These are phyloP conservation scores for Axea sp. DNA, from an alignment of 2,888 invertebrate species.

Conservation along the genomic window DNA sequence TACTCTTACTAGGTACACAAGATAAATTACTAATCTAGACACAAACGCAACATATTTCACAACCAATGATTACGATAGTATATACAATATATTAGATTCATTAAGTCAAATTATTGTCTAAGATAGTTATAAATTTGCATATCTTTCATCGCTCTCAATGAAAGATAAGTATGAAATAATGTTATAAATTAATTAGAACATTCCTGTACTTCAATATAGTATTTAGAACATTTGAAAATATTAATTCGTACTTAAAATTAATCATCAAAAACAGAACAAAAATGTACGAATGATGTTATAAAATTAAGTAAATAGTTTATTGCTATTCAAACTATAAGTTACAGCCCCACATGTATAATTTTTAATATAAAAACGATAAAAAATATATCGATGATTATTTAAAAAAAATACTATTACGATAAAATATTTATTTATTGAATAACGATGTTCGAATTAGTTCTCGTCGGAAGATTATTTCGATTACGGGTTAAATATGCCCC, in stretches of 20 bases:
- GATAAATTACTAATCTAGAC: slow-evolving; percentile 7
- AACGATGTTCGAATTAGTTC: too few species aligned
- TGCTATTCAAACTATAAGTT: slow-evolving; percentile 7
- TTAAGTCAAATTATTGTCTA: slow-evolving; percentile 25
- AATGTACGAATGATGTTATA: too few species aligned
- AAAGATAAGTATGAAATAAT: too few species aligned
- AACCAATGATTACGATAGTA: slow-evolving; percentile 7
- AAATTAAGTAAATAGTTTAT: slow-evolving; percentile 19
- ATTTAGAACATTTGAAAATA: too few species aligned
- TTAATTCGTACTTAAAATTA: too few species aligned
- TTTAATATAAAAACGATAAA: not conserved
- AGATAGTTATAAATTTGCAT: not conserved
- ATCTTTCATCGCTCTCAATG: not conserved
- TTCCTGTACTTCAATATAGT: too few species aligned
- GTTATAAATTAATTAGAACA: too few species aligned
- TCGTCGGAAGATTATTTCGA: too few species aligned
- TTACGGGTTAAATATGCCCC: slow-evolving; percentile 20
- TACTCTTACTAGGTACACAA: slow-evolving; percentile 29
- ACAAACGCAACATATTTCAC: slow-evolving; percentile 17
- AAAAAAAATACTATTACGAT: too few species aligned
- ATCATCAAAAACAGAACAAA: not conserved
- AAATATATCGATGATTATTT: not conserved
- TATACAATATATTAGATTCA: slow-evolving; percentile 2
- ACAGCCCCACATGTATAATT: too few species aligned
- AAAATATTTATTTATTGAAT: too few species aligned